Evolutionary conservation across 2,113 vertebrate genomes (phyloP), one percentile per base, ranked within the genome.

Genomic region (Alligator sinensis): DNA sequence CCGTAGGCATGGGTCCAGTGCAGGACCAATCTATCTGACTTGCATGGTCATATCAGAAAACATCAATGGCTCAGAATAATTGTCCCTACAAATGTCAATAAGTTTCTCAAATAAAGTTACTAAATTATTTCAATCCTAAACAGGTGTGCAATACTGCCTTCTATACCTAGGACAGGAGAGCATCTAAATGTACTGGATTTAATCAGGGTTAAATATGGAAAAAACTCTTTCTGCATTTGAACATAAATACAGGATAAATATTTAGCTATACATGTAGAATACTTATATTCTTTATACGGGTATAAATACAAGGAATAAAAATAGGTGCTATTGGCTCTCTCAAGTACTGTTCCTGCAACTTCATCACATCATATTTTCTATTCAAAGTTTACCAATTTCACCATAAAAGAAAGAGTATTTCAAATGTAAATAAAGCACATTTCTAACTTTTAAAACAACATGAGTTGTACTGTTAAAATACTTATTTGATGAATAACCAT

Each of bases 381-480:
- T 3, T 77, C 75, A 87, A 84, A 84, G 92, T 28, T 89, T 82
- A 16, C 68, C 27, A 77, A 74, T 88, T 93, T 88, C 60, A 75
- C 90, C 82, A 74, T 74, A 62, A 91, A 86, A 84, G 30, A 55
- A 18, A 88, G 47, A 84, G n/a, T 8, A 87, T 11, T 74, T 83
- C 47, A 47, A 70, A 80, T 55, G 22, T 55, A 74, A 38, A 75
- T 87, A 93, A 96, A 24, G 60, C 34, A 91, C 58, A 11, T n/a
- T 54, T 81, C 84, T 8, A 58, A 80, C 15, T 80, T 80, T 54
- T 57, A 84, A 91, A 74, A 57, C 78, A 75, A 27, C 5, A 88
- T 28, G n/a, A 92, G 78, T 86, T 84, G 61, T 27, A 61, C 55
- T 77, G 24, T n/a, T 89, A 62, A 92, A 94, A 89, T 82, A 80